phyloP scores from a whole-genome alignment of 2,113 vertebrate genomes.

The Hippoglossus stenolepis region DNA sequence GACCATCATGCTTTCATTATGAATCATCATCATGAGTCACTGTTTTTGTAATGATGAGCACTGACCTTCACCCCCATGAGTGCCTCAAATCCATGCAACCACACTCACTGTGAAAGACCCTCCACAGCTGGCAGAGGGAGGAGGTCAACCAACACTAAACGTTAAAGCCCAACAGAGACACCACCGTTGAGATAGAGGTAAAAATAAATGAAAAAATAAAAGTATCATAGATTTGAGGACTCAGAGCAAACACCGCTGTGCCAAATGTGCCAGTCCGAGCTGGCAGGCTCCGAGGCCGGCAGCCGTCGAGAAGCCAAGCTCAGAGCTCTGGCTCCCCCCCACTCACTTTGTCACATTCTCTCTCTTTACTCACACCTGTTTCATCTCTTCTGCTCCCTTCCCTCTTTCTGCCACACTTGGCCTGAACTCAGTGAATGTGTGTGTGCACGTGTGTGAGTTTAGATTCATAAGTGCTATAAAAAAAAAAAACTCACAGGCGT shows the following conservation, averaged over 20 bases:
- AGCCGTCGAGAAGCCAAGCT: slow-evolving; percentile 43
- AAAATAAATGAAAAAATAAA: slow-evolving; percentile 1
- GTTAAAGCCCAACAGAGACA: slow-evolving; percentile 30
- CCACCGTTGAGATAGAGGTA: slow-evolving; percentile 35
- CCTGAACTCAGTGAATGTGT: not conserved
- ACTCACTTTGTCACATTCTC: slow-evolving; percentile 54
- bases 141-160: slow-evolving; percentile 23
- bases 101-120: not conserved
- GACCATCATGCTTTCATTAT: slow-evolving; percentile 19
- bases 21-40: slow-evolving; percentile 48
- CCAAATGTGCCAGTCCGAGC: slow-evolving; percentile 68
- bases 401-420: slow-evolving; percentile 27
- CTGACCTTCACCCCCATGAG: slow-evolving; percentile 14
- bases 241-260: slow-evolving; percentile 9
- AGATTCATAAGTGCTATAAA: slow-evolving; percentile 13
- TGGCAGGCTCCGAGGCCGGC: slow-evolving; percentile 62
- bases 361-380: not conserved
- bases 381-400: slow-evolving; percentile 8
- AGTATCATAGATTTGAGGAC: slow-evolving; percentile 43
- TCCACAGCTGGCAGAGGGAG: not conserved
- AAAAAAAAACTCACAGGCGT: not conserved
- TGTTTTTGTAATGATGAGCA: slow-evolving; percentile 13
- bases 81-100: slow-evolving; percentile 11
- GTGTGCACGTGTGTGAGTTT: slow-evolving; percentile 11
- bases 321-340: slow-evolving; percentile 59